Evolutionary conservation across 1,140 invertebrate species (phyloP), one percentile per base, ranked within the genome.

Genomic region (Pseudomyrmex cubaensis): DNA sequence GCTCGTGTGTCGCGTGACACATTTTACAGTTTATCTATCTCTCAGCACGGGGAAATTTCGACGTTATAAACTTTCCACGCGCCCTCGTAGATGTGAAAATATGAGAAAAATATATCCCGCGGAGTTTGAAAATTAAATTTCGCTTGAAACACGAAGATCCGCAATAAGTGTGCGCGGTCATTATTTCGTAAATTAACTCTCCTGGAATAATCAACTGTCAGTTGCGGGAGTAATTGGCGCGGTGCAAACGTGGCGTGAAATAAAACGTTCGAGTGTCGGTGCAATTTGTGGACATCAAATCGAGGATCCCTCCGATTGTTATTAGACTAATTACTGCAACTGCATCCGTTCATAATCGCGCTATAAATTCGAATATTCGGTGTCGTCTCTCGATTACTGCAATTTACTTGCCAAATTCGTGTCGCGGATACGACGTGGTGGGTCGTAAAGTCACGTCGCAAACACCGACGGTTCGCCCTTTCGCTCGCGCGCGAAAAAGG

Each of bases 301-400:
- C 17, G 1, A 15, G 44, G 44, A 17, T 61, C 20, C 35, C 72
- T 8, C n/a, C 54, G 66, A 50, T 44, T 44, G 59, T 80, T 48
- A 72, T 80, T 80, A 72, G 66, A 70, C 56, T 59, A 70, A 80
- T 80, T 72, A 69, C 54, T 72, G 57, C 54, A 80, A 61, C 44
- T 70, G 54, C 44, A 72, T 50, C 44, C 54, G 35, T 0, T 61
- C 54, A 2, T 61, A 50, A 80, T 72, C 44, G 22, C 22, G 48
- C 44, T 50, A 70, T 72, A 80, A 80, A 80, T 80, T 80, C 20
- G 76, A 35, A 35, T 35, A 35, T 5, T 13, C 61, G 74, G n/a
- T 72, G 64, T 70, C 66, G 59, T 50, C 44, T 5, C 66, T 5
- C 66, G 54, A 70, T 80, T 70, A 35, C 76, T 72, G 66, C 76